Evolutionary conservation across 2,797 vertebrate genomes (phyloP).

Genomic region (Cercopithecus diana): DNA sequence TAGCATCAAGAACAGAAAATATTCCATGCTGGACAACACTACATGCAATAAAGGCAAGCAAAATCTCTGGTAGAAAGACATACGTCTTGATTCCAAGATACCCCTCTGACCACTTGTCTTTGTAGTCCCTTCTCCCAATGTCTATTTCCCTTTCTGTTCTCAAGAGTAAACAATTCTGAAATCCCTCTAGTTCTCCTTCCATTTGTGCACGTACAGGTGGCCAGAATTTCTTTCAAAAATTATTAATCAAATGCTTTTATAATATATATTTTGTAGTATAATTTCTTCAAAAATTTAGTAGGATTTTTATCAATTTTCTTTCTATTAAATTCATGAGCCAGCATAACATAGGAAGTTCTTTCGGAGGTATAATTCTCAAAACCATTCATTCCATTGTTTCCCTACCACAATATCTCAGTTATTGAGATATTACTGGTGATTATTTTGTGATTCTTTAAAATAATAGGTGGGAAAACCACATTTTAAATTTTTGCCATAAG

Average conservation of each 20-base stretch:
- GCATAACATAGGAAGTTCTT: not conserved
- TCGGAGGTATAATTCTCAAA: not conserved
- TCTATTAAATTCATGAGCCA: not conserved
- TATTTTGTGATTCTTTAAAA: not conserved
- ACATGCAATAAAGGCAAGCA: not conserved
- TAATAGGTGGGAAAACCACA: not conserved
- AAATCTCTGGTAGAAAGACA: not conserved
- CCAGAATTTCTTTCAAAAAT: not conserved
- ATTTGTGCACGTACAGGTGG: not conserved
- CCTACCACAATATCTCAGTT: not conserved
- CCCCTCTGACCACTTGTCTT: not conserved
- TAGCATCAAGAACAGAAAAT: not conserved
- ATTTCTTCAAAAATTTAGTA: not conserved
- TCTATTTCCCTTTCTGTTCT: not conserved
- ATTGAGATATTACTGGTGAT: not conserved
- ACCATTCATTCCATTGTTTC: not conserved
- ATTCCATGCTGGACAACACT: not conserved
- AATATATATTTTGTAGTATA: not conserved
- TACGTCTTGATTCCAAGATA: not conserved
- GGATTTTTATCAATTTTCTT: not conserved
- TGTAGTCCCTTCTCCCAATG: not conserved
- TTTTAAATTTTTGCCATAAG: not conserved
- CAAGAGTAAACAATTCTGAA: not conserved
- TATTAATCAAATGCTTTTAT: not conserved
- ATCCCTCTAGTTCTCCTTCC: not conserved